Base-by-base conservation (phyloP, 2,888 invertebrate species). In the Hirudinaria manillensis region DNA sequence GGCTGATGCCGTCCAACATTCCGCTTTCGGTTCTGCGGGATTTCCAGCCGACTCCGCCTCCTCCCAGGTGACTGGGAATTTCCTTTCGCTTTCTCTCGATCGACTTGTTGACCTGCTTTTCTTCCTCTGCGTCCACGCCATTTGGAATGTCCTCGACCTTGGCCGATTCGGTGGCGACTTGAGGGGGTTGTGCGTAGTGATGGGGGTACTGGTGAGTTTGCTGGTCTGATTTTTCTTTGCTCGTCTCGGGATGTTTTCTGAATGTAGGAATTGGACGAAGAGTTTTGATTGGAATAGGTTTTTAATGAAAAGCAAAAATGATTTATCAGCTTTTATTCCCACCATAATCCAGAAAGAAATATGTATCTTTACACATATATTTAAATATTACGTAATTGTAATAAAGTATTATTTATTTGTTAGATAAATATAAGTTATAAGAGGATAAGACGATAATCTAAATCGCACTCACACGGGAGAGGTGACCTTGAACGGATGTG, bases 31-130 rank as follows among this genome's bases (percentile, higher is more conserved):
- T 34, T 34, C n/a, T 36, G 1, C 36, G 3, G 27, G 66, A 10
- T 45, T 45, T 74, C 74, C 74, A 74, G 19, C 65, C 74, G n/a
- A 66, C 66, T 66, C 74, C 74, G 16, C 66, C 74, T 21, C 74
- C 74, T 2, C 74, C 74, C 16, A 66, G 3, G 13, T 74, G 27
- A 0, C 24, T 0, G 2, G 67, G 66, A 27, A 66, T 29, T 27
- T 51, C 71, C 16, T 24, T 51, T 19, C 36, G 21, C 3, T 61
- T 19, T 24, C n/a, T 56, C 53, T 55, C 27, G 61, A 16, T 16
- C 0, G 29, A 36, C 21, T 72, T 36, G 56, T 72, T 29, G 0
- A 10, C 61, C 21, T 72, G 34, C 27, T 27, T 29, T 29, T 71
- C 53, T 16, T 65, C 29, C 36, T 65, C 66, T 38, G 27, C 29